Conservation (phyloP, 2,888 invertebrate genomes). For the Pimpla rufipes region DNA sequence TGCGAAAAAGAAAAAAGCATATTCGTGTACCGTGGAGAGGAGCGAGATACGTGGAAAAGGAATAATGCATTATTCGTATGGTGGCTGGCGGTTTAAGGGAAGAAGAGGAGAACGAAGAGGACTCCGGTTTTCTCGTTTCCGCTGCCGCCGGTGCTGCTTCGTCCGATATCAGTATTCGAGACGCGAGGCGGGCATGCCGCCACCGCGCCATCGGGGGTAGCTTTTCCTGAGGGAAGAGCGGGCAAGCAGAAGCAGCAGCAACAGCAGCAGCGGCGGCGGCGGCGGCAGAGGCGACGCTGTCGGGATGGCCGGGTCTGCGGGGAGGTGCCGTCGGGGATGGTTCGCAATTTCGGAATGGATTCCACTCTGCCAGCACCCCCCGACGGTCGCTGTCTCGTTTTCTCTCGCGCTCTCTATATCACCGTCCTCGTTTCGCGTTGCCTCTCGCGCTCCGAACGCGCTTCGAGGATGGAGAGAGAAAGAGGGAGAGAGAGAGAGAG, state of each 20-base stretch:
- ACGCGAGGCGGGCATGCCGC: constrained; percentile 76
- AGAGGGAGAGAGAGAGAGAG: neutral
- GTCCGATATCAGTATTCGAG: constrained; percentile 85
- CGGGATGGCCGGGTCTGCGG: constrained; percentile 65
- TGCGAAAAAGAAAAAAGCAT: neutral
- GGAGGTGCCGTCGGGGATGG: constrained; percentile 78
- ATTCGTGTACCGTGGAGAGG: constrained; percentile 50
- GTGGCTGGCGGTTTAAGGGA: constrained; percentile 77
- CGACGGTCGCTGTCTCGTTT: constrained; percentile 57
- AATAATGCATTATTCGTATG: constrained; percentile 83
- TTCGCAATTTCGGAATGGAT: constrained; percentile 85
- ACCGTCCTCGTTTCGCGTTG: constrained; percentile 57
- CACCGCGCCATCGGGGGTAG: constrained; percentile 70
- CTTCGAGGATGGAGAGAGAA: constrained; percentile 13
- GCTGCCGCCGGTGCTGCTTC: constrained; percentile 66
- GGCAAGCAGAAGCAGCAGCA: constrained; percentile 48
- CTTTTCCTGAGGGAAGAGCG: constrained; percentile 82
- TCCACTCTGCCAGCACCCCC: constrained; percentile 78
- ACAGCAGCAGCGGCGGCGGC: constrained; percentile 68
- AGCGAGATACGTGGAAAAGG: constrained; percentile 62
- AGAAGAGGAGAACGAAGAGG: constrained; percentile 59
- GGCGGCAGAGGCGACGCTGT: constrained; percentile 58
- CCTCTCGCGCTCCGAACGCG: neutral
- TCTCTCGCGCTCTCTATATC: constrained; percentile 54
- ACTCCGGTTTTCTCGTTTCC: constrained; percentile 81